A percentile compares a stretch with the other conserved stretches of the same genome.
Evolutionary conservation across 2,888 invertebrate species (phyloP).

Genomic region (Emmelina monodactyla): DNA sequence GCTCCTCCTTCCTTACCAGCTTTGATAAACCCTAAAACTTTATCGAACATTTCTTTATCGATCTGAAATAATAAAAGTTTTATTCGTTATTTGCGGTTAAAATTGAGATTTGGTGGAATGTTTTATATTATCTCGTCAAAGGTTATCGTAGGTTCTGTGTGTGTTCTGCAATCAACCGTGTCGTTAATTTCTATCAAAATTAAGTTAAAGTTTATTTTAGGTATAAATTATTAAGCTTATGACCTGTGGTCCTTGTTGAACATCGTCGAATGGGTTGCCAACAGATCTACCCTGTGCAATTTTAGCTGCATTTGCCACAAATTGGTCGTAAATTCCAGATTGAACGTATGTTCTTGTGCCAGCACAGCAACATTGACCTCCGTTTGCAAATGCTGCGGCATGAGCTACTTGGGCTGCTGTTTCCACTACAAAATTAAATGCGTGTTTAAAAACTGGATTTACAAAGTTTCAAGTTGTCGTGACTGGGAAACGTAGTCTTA

Average conservation of each 20-base stretch:
- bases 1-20: slow-evolving; percentile 84
- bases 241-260: slow-evolving; percentile 87
- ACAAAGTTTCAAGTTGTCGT: neutral
- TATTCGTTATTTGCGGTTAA: neutral
- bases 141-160: neutral
- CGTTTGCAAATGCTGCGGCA: slow-evolving; percentile 49
- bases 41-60: slow-evolving; percentile 77
- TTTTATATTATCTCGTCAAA: no score
- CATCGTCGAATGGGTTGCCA: slow-evolving; percentile 82
- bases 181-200: no score
- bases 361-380: slow-evolving; percentile 66
- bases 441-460: no score
- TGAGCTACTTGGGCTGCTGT: slow-evolving; percentile 51
- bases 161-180: no score
- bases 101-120: no score
- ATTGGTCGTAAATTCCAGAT: slow-evolving; percentile 84
- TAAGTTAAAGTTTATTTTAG: neutral
- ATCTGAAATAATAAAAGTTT: slow-evolving; percentile 56
- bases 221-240: neutral
- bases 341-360: slow-evolving; percentile 93
- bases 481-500: slow-evolving; percentile 32
- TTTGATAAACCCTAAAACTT: slow-evolving; percentile 78
- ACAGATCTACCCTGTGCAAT: slow-evolving; percentile 76
- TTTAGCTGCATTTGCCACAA: slow-evolving; percentile 77
- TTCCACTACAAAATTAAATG: slow-evolving; percentile 45